Base-by-base conservation (phyloP, 2,888 invertebrate species). In the Empis livida region DNA sequence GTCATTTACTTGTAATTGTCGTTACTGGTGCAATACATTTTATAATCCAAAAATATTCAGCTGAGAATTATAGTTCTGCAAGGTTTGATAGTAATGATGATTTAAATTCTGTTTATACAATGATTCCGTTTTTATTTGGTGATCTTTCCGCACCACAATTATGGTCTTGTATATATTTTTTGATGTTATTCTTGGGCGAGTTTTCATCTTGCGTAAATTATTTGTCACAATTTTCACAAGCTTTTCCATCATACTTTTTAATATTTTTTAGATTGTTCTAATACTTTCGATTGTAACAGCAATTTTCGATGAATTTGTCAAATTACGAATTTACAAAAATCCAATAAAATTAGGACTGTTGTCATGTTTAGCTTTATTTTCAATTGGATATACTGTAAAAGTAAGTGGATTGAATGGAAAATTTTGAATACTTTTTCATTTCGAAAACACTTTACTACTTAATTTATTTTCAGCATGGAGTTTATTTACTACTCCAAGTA, bases 141-240 rank as follows among this genome's bases (percentile, higher is more conserved):
- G 75, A 82, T 74, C 72, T 84, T 64, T 82, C 82, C 1, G 75
- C 76, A 55, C 75, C 85, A 0, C 82, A 85, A 54, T 63, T 86
- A 14, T 87, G 86, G 86, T 78, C 85, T 0, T 61, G 85, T 2
- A 67, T 82, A 1, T 88, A 86, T 64, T 86, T 84, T 63, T 63
- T 78, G 0, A 87, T 87, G 86, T 65, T 88, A 27, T 80, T 84
- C 61, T 75, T 86, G 57, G 56, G 75, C 9, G 20, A 27, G 10
- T 27, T 41, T 27, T 41, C 41, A 10, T 20, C 20, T 20, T 20
- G 20, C 13, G 41, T 41, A 41, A 41, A 6, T 44, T 47, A 2
- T 49, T n/a, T n/a, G n/a, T 6, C 9, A n/a, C 3, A 9, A 31
- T 20, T 3, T 20, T 5, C 5, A 20, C n/a, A 5, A 20, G 20